These are phyloP conservation scores for Drosophila neonasuta DNA, from an alignment of 2,888 invertebrate species.

Conservation along the genomic window DNA sequence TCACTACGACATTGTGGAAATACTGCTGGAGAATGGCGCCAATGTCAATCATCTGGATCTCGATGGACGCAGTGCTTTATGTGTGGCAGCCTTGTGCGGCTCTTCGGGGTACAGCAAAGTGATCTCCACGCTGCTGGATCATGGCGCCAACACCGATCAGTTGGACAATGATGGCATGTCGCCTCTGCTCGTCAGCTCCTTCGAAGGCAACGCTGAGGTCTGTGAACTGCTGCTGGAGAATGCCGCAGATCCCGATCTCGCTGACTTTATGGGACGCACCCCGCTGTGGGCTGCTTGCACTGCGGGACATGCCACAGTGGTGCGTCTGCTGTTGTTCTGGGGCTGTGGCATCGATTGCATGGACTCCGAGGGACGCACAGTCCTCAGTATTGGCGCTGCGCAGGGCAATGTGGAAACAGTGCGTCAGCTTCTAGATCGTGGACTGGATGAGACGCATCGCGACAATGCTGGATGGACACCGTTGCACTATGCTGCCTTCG, in stretches of 20 bases:
- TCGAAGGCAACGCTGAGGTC: slow-evolving; percentile 95
- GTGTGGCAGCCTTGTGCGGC: slow-evolving; percentile 93
- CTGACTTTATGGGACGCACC: slow-evolving; percentile 90
- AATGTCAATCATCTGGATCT: slow-evolving; percentile 93
- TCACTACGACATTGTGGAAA: slow-evolving; percentile 94
- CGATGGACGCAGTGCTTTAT: slow-evolving; percentile 93
- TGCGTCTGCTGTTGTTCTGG: slow-evolving; percentile 94
- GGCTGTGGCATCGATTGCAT: slow-evolving; percentile 97
- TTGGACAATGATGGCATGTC: slow-evolving; percentile 94
- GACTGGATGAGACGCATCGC: slow-evolving; percentile 92
- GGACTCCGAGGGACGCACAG: slow-evolving; percentile 96
- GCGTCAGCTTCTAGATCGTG: slow-evolving; percentile 92
- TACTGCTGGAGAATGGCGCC: slow-evolving; percentile 91
- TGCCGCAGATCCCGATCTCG: slow-evolving; percentile 95
- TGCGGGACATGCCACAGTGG: slow-evolving; percentile 94
- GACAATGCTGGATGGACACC: slow-evolving; percentile 99
- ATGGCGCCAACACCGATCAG: slow-evolving; percentile 91
- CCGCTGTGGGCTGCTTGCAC: slow-evolving; percentile 96
- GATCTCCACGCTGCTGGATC: slow-evolving; percentile 89
- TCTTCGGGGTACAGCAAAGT: slow-evolving; percentile 87
- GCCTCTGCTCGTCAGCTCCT: slow-evolving; percentile 93
- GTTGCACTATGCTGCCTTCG: slow-evolving; percentile 96
- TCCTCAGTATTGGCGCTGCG: slow-evolving; percentile 91
- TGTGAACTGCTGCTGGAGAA: slow-evolving; percentile 95
- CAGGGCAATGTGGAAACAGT: slow-evolving; percentile 95